phyloP scores from a whole-genome alignment of 1,140 invertebrate genomes.

The Dufourea novaeangliae region DNA sequence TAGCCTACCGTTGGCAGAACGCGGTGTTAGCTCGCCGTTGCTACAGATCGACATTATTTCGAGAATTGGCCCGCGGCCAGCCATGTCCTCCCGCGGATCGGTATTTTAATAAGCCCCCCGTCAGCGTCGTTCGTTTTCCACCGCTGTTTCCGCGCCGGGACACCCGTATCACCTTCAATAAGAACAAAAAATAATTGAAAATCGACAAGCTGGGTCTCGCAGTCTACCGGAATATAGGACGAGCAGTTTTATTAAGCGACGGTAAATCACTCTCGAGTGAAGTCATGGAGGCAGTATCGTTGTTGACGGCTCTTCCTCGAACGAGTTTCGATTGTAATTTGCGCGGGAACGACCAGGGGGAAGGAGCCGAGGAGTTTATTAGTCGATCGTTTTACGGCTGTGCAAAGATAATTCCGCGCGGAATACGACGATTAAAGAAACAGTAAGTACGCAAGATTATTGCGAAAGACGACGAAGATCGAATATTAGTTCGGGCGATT shows the following conservation, averaged over 20 bases:
- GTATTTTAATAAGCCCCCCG: conserved; percentile 60
- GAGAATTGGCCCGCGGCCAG: conserved; percentile 57
- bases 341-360: not conserved
- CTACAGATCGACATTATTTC: conserved; percentile 62
- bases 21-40: not conserved
- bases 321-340: conserved; percentile 19
- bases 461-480: not conserved
- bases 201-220: too few relatives aligned
- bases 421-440: not conserved
- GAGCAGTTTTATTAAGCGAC: conserved; percentile 26
- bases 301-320: not conserved
- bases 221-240: not conserved
- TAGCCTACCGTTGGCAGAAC: conserved; percentile 9
- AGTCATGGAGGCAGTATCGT: not conserved
- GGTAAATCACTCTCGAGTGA: conserved; percentile 34
- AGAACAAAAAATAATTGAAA: not conserved
- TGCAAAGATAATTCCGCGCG: conserved; percentile 18
- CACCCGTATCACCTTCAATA: conserved; percentile 19
- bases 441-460: not conserved
- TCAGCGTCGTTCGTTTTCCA: not conserved
- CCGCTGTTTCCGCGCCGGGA: not conserved
- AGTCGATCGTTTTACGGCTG: conserved; percentile 22
- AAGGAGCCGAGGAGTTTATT: conserved; percentile 7
- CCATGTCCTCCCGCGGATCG: conserved; percentile 54
- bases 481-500: not conserved